Conservation (phyloP, 2,888 invertebrate genomes). For the Polyommatus icarus region DNA sequence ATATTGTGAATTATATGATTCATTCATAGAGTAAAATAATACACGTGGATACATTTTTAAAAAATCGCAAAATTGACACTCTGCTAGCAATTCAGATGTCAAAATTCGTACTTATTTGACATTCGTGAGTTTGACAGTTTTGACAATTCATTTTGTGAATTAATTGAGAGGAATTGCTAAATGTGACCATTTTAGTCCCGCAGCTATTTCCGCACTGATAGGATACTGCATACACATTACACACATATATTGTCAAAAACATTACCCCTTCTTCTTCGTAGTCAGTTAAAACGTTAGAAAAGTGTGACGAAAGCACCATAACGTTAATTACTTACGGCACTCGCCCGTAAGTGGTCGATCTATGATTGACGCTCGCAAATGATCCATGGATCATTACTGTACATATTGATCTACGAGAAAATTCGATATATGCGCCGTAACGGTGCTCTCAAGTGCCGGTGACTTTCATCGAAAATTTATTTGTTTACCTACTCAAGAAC, state of each 20-base stretch:
- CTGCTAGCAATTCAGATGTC: no score
- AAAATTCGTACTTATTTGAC: no score
- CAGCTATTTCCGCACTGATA: no score
- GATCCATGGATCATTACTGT: constrained; percentile 55
- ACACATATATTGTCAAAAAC: neutral
- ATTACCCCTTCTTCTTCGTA: neutral
- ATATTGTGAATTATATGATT: no score
- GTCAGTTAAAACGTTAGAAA: neutral
- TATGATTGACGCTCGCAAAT: constrained; percentile 37
- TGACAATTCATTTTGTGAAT: no score
- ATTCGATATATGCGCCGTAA: constrained; percentile 31
- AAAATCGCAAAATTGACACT: no score
- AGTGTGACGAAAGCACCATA: constrained; percentile 20
- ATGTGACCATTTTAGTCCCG: no score
- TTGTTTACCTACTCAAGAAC: neutral
- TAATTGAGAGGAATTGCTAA: no score
- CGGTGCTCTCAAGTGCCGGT: neutral
- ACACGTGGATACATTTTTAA: no score
- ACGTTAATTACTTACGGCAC: constrained; percentile 11
- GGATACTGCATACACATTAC: no score
- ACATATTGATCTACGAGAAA: constrained; percentile 30
- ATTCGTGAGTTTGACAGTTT: no score
- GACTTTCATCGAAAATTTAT: constrained; percentile 1
- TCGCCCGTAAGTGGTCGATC: constrained; percentile 40
- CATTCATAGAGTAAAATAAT: no score